These are phyloP conservation scores for Tetragnatha versicolor DNA, from an alignment of 1,140 invertebrate genomes.

Conservation along the genomic window DNA sequence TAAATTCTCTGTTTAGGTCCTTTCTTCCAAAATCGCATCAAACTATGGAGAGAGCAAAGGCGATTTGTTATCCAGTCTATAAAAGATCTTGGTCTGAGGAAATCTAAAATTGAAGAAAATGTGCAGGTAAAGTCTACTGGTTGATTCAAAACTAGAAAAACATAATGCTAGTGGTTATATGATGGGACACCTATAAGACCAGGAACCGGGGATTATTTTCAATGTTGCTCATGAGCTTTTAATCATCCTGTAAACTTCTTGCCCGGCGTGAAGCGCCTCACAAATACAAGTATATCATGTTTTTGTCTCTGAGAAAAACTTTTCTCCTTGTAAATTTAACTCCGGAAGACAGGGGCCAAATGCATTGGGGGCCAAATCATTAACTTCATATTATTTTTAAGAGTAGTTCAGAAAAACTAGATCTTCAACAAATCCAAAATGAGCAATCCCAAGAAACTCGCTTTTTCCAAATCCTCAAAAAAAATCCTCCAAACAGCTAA, in stretches of 20 bases:
- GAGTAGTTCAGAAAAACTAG: too few relatives aligned
- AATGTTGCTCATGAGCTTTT: neutral
- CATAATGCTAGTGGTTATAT: neutral
- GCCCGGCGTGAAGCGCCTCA: neutral
- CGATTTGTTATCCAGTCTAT: constrained; percentile 76
- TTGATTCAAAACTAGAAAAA: neutral
- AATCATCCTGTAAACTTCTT: neutral
- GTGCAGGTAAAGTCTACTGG: constrained; percentile 66
- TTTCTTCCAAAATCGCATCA: constrained; percentile 64
- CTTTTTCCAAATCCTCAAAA: too few relatives aligned
- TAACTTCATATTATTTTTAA: too few relatives aligned
- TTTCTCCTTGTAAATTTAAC: too few relatives aligned
- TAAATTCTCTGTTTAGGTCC: neutral
- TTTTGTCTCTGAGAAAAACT: too few relatives aligned
- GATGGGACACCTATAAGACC: neutral
- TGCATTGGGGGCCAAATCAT: too few relatives aligned
- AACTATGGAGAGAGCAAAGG: constrained; percentile 77
- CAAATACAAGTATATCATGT: neutral
- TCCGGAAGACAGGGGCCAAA: too few relatives aligned
- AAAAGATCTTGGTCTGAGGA: constrained; percentile 76
- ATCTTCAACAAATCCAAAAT: too few relatives aligned
- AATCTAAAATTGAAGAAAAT: constrained; percentile 74
- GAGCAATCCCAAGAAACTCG: too few relatives aligned
- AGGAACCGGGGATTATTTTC: neutral
- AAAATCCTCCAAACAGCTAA: too few relatives aligned